Base-by-base conservation (phyloP, 2,888 invertebrate genomes). In the Rhamnusium bicolor region DNA sequence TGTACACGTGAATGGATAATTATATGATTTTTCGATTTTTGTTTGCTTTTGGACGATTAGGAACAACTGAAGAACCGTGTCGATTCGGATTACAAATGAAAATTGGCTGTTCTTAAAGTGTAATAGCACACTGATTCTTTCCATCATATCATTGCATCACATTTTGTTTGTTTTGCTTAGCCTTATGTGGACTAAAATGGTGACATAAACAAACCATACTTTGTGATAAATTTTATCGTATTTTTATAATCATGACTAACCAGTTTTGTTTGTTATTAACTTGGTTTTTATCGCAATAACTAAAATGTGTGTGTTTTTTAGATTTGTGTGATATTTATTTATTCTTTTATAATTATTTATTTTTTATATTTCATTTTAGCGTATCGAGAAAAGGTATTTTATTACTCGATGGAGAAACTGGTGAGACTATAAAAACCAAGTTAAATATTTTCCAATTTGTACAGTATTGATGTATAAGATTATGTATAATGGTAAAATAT, bases 1-100 rank as follows among this genome's bases (percentile, higher is more conserved):
- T 47, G 47, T 69, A 69, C 62, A 49, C 69, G 49, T 49, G 61
- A 46, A 58, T 32, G 18, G 18, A 14, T 51, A 51, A 24, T 32
- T 58, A 49, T 49, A 67, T 56, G 19, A 53, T 63, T 75, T 58
- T 69, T 65, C 68, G 27, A 21, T 60, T 61, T 70, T 72, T 73
- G 65, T 51, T 79, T 78, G 58, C 72, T 78, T 75, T 49, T 60
- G 69, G 72, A 68, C 68, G 88, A 77, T 82, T 86, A 89, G 90
- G 89, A 90, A 90, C 90, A 89, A 84, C 89, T 92, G 84, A 92
- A 91, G 89, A 90, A 90, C 81, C 89, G 88, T 87, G 91, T 92
- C 83, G 91, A 91, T 73, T 89, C 88, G 81, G 92, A 92, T 88
- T 92, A 92, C 84, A 89, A 91, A 89, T 92, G 90, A 91, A 62